These are phyloP conservation scores for Spinus olivaceus DNA, from an alignment of 2,797 vertebrate species.

Conservation along the genomic window DNA sequence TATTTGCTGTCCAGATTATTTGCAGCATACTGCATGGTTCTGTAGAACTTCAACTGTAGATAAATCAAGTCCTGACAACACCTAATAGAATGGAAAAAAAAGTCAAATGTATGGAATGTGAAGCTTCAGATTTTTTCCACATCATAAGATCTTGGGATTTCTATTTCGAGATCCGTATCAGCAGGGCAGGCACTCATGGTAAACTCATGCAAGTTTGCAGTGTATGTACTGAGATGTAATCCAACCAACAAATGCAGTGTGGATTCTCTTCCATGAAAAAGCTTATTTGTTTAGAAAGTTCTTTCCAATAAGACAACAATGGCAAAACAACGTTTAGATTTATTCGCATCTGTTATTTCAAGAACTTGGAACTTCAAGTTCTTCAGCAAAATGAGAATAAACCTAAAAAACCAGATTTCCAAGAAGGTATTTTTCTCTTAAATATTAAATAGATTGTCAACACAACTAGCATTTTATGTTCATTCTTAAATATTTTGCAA, in stretches of 20 bases:
- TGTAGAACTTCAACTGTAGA: constrained; percentile 22
- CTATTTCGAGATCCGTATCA: constrained; percentile 10
- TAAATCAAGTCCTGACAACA: constrained; percentile 29
- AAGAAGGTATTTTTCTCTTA: constrained; percentile 64
- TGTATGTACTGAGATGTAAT: constrained; percentile 24
- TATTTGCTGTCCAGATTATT: constrained; percentile 37
- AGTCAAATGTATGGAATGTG: constrained; percentile 11
- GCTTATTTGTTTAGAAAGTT: constrained; percentile 62
- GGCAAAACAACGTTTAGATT: constrained; percentile 41
- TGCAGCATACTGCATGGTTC: constrained; percentile 25
- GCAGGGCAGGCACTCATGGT: constrained; percentile 74
- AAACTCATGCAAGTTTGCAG: constrained; percentile 40
- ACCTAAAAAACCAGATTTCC: constrained; percentile 43
- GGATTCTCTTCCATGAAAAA: constrained; percentile 55
- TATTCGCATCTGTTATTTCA: constrained; percentile 41
- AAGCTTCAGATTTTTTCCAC: constrained; percentile 49
- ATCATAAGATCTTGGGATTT: constrained; percentile 3
- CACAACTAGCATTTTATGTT: constrained; percentile 44
- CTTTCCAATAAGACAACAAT: constrained; percentile 45
- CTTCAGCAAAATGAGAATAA: constrained; percentile 57
- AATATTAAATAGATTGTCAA: constrained; percentile 80
- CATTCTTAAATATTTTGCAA: constrained; percentile 73
- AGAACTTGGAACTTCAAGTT: constrained; percentile 64
- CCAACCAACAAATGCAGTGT: constrained; percentile 10
- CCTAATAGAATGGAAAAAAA: constrained; percentile 6